Evolutionary conservation across 2,888 invertebrate species (phyloP).

Genomic region (Catocala fraxini): DNA sequence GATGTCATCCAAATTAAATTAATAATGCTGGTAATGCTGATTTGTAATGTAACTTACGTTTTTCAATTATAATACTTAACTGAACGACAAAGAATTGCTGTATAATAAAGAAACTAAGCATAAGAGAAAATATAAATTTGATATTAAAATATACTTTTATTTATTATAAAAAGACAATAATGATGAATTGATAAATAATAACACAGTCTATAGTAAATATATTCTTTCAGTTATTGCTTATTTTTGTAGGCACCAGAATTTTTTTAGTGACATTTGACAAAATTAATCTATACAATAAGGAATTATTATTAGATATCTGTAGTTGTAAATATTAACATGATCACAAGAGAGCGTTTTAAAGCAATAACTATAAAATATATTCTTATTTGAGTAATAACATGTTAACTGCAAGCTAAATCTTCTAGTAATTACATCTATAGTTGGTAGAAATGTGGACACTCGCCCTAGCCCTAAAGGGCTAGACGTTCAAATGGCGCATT

Average conservation of each 20-base stretch:
- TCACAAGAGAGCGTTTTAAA: conserved; percentile 39
- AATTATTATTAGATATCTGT: conserved; percentile 26
- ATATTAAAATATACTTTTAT: conserved; percentile 63
- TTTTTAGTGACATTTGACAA: conserved; percentile 49
- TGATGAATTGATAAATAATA: conserved; percentile 47
- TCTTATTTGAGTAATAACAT: conserved; percentile 31
- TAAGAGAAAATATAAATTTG: conserved; percentile 62
- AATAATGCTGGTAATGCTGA: neutral
- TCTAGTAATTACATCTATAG: conserved; percentile 45
- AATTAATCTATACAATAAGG: conserved; percentile 41
- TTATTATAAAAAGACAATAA: conserved; percentile 49
- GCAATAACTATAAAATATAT: conserved; percentile 48
- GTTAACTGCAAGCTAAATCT: conserved; percentile 38
- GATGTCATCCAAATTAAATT: too few relatives aligned
- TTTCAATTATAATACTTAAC: conserved; percentile 31
- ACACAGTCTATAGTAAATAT: conserved; percentile 54
- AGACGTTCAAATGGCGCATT: conserved; percentile 39
- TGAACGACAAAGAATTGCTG: conserved; percentile 34
- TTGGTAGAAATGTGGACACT: conserved; percentile 35
- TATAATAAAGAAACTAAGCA: conserved; percentile 43
- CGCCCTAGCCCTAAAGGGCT: conserved; percentile 36
- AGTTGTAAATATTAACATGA: conserved; percentile 45
- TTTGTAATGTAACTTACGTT: neutral
- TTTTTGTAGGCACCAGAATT: conserved; percentile 68
- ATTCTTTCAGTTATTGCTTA: conserved; percentile 61